Percentiles rank a stretch among this genome's conserved stretches.
phyloP scores from a whole-genome alignment of 1,140 invertebrate genomes.

The Chrysopa pallens region DNA sequence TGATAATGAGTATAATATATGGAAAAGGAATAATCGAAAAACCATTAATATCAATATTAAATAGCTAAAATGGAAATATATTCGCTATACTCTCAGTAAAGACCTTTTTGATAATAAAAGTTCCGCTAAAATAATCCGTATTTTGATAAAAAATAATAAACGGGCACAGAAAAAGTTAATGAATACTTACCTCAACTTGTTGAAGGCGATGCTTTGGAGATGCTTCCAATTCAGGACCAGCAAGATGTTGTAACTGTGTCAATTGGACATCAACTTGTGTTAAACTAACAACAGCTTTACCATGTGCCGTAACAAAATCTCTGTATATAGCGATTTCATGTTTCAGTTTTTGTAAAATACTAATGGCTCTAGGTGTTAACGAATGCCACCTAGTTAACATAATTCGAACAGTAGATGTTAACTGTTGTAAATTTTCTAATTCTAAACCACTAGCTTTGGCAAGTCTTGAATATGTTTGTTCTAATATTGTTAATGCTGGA shows the following conservation, averaged over 20 bases:
- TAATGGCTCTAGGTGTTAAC: slow-evolving; percentile 27
- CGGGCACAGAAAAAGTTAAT: too few relatives aligned
- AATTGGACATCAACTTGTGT: slow-evolving; percentile 48
- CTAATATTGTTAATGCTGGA: slow-evolving; percentile 31
- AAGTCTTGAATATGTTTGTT: slow-evolving; percentile 39
- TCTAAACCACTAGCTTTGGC: slow-evolving; percentile 35
- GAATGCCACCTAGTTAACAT: slow-evolving; percentile 37
- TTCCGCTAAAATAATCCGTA: too few relatives aligned
- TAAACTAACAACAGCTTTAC: slow-evolving; percentile 44
- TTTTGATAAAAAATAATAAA: too few relatives aligned
- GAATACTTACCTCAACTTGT: slow-evolving; percentile 18
- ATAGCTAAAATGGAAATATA: too few relatives aligned
- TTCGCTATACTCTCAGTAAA: too few relatives aligned
- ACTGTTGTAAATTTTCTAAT: slow-evolving; percentile 34
- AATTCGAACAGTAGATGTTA: slow-evolving; percentile 29
- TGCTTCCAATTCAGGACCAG: slow-evolving; percentile 23
- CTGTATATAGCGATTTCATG: slow-evolving; percentile 35
- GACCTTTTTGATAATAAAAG: too few relatives aligned
- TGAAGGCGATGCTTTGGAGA: slow-evolving; percentile 22
- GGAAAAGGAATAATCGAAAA: too few relatives aligned
- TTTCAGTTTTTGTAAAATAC: slow-evolving; percentile 24
- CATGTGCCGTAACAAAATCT: slow-evolving; percentile 48
- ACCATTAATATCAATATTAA: too few relatives aligned
- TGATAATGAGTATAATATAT: too few relatives aligned
- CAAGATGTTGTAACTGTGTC: slow-evolving; percentile 45